Percentiles rank a stretch among this genome's conserved stretches.
Evolutionary conservation across 2,113 vertebrate species (phyloP).

Genomic region (Rafetus swinhoei): DNA sequence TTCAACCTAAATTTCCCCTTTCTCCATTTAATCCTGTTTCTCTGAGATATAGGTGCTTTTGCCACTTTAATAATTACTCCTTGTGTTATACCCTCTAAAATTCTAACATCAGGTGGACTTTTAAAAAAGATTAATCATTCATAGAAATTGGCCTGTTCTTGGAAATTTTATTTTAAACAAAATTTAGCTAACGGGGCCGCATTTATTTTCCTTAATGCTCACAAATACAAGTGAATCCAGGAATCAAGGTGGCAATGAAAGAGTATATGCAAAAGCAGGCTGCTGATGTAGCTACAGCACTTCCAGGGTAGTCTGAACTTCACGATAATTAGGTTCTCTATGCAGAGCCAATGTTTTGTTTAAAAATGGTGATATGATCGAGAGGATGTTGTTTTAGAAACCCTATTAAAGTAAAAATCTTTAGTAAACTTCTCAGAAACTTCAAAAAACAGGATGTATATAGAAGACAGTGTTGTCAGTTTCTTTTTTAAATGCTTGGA

Average conservation of each 20-base stretch:
- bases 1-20: not conserved
- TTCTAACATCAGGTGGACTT: constrained; percentile 34
- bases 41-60: not conserved
- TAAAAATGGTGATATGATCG: not conserved
- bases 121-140: not conserved
- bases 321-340: not conserved
- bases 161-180: constrained; percentile 1
- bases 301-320: not conserved
- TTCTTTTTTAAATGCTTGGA: constrained; percentile 5
- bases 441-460: not conserved
- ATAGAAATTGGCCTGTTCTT: constrained; percentile 48
- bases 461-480: not conserved
- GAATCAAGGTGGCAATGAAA: not conserved
- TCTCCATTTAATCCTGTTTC: not conserved
- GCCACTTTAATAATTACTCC: not conserved
- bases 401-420: not conserved
- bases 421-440: not conserved
- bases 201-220: constrained; percentile 33
- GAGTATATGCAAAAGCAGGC: not conserved
- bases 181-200: not conserved
- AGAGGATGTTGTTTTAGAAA: not conserved
- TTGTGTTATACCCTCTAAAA: constrained; percentile 34
- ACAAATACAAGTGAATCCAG: not conserved
- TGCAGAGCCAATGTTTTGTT: not conserved
- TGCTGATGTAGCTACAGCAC: not conserved